phyloP scores from a whole-genome alignment of 2,113 vertebrate species.

The Pachyramphus minor region DNA sequence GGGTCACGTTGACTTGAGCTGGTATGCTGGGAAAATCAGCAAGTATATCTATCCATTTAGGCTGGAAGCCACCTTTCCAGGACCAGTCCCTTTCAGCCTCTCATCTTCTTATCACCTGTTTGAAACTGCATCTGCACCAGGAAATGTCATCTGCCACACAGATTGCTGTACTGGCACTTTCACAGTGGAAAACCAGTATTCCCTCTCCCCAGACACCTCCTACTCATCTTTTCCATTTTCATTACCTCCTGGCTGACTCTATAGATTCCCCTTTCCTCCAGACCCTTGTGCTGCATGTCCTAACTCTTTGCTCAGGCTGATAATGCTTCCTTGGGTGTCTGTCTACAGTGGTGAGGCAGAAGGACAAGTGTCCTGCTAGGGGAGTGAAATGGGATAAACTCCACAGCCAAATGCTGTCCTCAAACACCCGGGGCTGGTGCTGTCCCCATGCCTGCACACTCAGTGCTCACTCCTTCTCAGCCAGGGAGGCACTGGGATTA shows the following conservation, averaged over 20 bases:
- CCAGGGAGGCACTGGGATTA: background rate
- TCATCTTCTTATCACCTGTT: background rate
- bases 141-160: background rate
- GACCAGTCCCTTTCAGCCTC: background rate
- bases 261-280: background rate
- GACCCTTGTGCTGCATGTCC: background rate
- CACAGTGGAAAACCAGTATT: background rate
- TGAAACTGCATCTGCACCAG: background rate
- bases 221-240: background rate
- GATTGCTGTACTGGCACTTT: fast-evolving
- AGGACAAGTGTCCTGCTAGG: background rate
- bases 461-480: background rate
- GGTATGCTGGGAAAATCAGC: background rate
- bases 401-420: fast-evolving
- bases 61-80: background rate
- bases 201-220: background rate
- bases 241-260: background rate
- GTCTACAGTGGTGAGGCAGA: background rate
- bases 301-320: background rate
- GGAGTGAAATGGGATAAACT: background rate
- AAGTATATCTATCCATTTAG: background rate
- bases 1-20: background rate
- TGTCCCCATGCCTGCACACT: fast-evolving
- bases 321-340: background rate
- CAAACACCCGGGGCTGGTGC: fast-evolving